Conservation (phyloP, 2,888 invertebrate species). For the Clivina fossor region DNA sequence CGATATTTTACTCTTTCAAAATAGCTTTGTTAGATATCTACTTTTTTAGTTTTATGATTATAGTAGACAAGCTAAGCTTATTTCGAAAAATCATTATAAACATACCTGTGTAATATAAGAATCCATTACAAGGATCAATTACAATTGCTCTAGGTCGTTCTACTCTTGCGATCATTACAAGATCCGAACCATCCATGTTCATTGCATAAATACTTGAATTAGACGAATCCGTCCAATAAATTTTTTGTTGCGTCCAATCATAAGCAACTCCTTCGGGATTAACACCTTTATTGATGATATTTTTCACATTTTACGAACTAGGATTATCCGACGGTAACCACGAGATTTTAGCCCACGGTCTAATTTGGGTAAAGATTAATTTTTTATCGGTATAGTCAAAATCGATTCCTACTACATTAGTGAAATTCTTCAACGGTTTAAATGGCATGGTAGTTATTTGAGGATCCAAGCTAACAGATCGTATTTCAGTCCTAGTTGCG, state of each 20-base stretch:
- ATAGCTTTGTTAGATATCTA: too few relatives aligned
- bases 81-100: too few relatives aligned
- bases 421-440: constrained; percentile 79
- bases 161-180: constrained; percentile 90
- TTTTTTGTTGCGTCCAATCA: constrained; percentile 96
- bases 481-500: constrained; percentile 90
- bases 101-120: constrained; percentile 91
- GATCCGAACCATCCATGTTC: constrained; percentile 83
- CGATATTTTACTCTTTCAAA: too few relatives aligned
- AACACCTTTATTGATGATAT: constrained; percentile 75
- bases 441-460: constrained; percentile 81
- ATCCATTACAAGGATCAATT: constrained; percentile 94
- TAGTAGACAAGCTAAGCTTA: too few relatives aligned
- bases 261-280: constrained; percentile 94
- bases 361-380: constrained; percentile 89
- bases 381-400: constrained; percentile 89
- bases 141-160: constrained; percentile 94
- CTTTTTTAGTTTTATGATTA: too few relatives aligned
- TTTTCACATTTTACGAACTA: constrained; percentile 62
- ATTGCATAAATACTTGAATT: constrained; percentile 94
- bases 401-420: constrained; percentile 93
- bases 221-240: constrained; percentile 97
- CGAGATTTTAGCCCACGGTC: constrained; percentile 87
- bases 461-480: constrained; percentile 87
- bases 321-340: constrained; percentile 76